Percentiles rank a stretch among this genome's conserved stretches.
Conservation (phyloP, 2,113 vertebrate genomes). For the Speoplatyrhinus poulsoni region DNA sequence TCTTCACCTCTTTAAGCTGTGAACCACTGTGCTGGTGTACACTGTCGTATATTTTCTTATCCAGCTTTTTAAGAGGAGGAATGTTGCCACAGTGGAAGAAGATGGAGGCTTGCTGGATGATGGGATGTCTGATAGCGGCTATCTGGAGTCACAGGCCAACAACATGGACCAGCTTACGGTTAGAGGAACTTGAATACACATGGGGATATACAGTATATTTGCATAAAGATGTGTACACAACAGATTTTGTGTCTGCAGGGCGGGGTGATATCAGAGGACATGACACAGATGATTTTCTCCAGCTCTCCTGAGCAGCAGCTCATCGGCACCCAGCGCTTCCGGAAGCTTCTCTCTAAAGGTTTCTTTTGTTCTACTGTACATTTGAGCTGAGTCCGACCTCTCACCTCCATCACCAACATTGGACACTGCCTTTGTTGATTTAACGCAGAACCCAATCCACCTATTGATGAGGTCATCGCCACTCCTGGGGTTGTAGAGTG, state of each 20-base stretch:
- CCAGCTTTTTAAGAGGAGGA: conserved; percentile 95
- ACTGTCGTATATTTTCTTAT: conserved; percentile 19
- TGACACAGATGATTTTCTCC: conserved; percentile 99
- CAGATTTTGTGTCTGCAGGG: conserved; percentile 51
- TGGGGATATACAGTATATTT: too few relatives aligned
- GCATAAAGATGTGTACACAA: background rate
- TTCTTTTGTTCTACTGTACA: background rate
- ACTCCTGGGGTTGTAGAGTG: conserved; percentile 92
- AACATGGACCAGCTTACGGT: conserved; percentile 93
- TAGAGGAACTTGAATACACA: conserved; percentile 47
- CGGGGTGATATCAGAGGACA: conserved; percentile 92
- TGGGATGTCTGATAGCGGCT: conserved; percentile 94
- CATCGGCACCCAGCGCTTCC: conserved; percentile 95
- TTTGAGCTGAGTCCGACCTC: too few relatives aligned
- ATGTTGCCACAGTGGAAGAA: conserved; percentile 91
- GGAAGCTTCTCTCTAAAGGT: conserved; percentile 98
- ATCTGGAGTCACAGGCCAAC: conserved; percentile 93
- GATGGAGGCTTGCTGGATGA: conserved; percentile 88
- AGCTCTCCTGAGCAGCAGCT: conserved; percentile 94
- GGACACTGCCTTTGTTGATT: background rate
- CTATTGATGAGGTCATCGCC: conserved; percentile 97
- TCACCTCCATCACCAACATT: background rate
- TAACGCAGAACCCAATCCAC: conserved; percentile 90
- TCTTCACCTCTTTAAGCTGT: background rate
- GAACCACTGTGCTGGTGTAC: too few relatives aligned